phyloP scores from a whole-genome alignment of 2,888 invertebrate species.

The Drosophila greeni region DNA sequence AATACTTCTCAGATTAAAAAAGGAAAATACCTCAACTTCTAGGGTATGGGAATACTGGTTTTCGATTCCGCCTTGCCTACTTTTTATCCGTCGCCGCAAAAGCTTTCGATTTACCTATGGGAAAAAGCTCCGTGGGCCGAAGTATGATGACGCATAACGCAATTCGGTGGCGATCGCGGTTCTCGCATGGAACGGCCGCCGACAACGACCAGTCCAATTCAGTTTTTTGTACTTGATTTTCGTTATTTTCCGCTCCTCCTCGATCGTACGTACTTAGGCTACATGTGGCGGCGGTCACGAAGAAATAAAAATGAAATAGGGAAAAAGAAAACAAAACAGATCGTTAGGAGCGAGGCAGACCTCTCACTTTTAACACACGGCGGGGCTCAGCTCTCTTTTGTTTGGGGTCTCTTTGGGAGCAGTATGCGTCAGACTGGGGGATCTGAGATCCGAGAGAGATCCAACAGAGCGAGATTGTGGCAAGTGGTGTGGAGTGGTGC shows the following conservation, averaged over 20 bases:
- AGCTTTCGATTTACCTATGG: conserved; percentile 56
- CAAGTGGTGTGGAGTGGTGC: conserved; percentile 25
- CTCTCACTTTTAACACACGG: conserved; percentile 26
- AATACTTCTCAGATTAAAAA: not conserved
- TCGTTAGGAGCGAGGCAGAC: conserved; percentile 1
- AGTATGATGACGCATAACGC: conserved; percentile 63
- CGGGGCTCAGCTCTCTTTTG: conserved; percentile 9
- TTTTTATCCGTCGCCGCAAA: conserved; percentile 7
- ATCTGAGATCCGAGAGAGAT: conserved; percentile 37
- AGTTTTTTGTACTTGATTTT: conserved; percentile 51
- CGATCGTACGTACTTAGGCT: conserved; percentile 17
- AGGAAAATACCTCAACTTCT: not conserved
- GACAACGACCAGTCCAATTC: conserved; percentile 39
- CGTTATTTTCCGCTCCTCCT: conserved; percentile 27
- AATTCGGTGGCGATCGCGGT: conserved; percentile 39
- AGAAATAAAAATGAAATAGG: conserved; percentile 6
- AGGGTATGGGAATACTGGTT: conserved; percentile 43
- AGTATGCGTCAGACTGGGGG: conserved; percentile 46
- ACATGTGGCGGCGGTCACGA: conserved; percentile 24
- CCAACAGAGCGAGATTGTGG: conserved; percentile 10
- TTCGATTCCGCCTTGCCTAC: conserved; percentile 12
- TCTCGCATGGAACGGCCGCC: conserved; percentile 42
- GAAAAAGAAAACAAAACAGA: conserved; percentile 18
- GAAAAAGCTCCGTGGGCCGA: conserved; percentile 54
- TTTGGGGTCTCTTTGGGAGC: conserved; percentile 3